These are phyloP conservation scores for Onychorhynchus coronatus DNA, from an alignment of 2,113 vertebrate genomes.

Conservation along the genomic window DNA sequence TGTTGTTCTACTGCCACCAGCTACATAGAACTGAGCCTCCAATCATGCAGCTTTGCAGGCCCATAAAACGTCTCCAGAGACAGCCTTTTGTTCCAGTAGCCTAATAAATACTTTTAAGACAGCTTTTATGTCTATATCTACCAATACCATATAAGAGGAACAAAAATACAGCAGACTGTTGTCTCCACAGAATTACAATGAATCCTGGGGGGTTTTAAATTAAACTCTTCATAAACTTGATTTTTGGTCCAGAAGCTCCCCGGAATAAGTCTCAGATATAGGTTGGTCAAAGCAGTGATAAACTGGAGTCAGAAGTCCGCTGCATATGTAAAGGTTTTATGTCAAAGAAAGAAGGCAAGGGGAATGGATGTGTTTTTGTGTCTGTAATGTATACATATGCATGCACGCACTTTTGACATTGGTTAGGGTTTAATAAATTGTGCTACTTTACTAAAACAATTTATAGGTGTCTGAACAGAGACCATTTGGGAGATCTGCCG, in stretches of 20 bases:
- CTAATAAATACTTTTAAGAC: neutral
- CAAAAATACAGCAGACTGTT: neutral
- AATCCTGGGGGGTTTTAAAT: neutral
- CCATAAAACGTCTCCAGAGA: neutral
- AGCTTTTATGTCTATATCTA: neutral
- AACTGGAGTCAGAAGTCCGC: neutral
- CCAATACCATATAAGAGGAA: neutral
- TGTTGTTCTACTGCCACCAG: neutral
- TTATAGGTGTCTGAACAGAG: neutral
- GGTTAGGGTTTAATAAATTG: neutral
- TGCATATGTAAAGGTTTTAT: neutral
- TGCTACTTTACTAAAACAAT: neutral
- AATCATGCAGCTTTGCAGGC: neutral
- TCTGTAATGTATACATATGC: neutral
- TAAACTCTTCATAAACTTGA: neutral
- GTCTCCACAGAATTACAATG: neutral
- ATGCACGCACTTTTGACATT: fast-evolving
- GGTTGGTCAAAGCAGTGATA: neutral
- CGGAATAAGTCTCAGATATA: neutral
- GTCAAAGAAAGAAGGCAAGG: neutral
- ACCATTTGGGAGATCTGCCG: neutral
- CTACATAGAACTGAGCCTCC: neutral
- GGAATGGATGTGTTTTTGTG: neutral
- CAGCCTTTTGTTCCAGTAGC: neutral
- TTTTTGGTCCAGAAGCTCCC: neutral